Evolutionary conservation across 2,113 vertebrate species (phyloP), one percentile per base, ranked within the genome.

Genomic region (Brachyistius frenatus): DNA sequence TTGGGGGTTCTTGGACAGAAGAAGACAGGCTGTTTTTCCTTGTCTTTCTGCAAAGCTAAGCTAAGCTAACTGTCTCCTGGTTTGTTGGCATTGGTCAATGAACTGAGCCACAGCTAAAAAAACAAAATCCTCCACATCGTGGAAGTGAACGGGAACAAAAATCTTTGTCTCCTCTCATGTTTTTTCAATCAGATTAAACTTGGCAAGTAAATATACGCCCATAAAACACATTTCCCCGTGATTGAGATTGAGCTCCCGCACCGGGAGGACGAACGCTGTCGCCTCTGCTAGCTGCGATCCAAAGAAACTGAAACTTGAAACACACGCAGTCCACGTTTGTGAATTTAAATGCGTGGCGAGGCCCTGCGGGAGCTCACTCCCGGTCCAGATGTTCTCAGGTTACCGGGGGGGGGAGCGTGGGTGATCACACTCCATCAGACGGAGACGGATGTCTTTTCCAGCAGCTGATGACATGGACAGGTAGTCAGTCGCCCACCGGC

Each of bases 401-500:
- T 86, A 13, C 83, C 31, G 47, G 30, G 64, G 23, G 1, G 23
- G 23, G 23, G 7, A 41, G 61, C 9, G 83, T 78, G 66, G 80
- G 83, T n/a, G 69, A 46, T 66, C 31, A 41, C 2, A 7, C 44
- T 66, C 56, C 35, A 36, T 71, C 63, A 57, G 36, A 65, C 7
- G 32, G 13, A 50, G 66, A 16, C 37, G 5, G 58, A 49, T 53
- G 39, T 78, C 47, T 49, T 62, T 61, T 63, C 0, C 41, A 2
- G 63, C 2, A 2, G 15, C 30, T 70, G 66, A 88, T 71, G 80
- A 84, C 60, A 67, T 82, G 7, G 8, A 46, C 86, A 80, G 78
- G 4, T 16, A 64, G 67, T 71, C 67, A 64, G 67, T 71, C 67
- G 53, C 72, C 70, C 55, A 75, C 66, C n/a, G 50, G 14, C 63